Percentiles rank a stretch among this genome's conserved stretches.
phyloP scores from a whole-genome alignment of 1,140 invertebrate genomes.

The Capitella teleta region DNA sequence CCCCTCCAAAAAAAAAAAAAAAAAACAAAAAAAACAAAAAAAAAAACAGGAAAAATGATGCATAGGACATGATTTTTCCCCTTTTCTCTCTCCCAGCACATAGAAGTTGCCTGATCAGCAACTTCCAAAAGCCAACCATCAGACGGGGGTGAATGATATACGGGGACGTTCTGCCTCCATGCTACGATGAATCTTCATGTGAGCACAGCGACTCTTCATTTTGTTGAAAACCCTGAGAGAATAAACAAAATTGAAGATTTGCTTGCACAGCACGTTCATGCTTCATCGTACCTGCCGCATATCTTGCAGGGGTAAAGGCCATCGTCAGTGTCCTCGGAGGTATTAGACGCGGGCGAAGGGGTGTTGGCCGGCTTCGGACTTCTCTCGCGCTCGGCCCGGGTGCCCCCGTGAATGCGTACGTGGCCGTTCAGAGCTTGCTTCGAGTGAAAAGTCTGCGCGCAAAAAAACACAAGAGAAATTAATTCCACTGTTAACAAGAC shows the following conservation, averaged over 20 bases:
- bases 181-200: constrained; percentile 82
- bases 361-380: background rate
- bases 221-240: constrained; percentile 90
- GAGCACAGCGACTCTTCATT: constrained; percentile 93
- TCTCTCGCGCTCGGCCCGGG: background rate
- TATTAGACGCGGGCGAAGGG: background rate
- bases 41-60: no score
- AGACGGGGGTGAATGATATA: background rate
- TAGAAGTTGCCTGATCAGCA: background rate
- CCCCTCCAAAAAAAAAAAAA: no score
- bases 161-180: background rate
- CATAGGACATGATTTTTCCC: no score
- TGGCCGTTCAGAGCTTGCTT: background rate
- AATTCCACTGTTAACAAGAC: no score
- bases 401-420: background rate
- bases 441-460: background rate
- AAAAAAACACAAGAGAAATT: no score
- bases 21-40: no score
- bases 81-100: no score
- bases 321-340: background rate
- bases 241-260: background rate
- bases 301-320: background rate
- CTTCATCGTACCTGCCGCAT: background rate
- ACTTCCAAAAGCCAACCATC: background rate
- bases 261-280: background rate